A percentile compares a stretch with the other conserved stretches of the same genome.
Conservation (phyloP, 1,140 invertebrate species). For the Lasaia peninsularis region DNA sequence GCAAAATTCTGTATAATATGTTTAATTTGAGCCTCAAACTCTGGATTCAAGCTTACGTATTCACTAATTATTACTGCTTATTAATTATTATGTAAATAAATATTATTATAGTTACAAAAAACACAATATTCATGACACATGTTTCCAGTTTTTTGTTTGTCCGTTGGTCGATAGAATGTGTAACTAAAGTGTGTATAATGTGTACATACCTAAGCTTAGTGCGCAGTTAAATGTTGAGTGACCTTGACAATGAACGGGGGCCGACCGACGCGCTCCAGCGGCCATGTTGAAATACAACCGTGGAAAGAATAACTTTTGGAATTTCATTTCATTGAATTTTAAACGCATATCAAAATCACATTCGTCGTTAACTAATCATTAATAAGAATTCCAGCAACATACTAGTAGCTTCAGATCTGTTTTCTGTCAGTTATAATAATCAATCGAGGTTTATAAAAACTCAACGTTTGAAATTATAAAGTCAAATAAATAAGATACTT, state of each 20-base stretch:
- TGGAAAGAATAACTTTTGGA: conserved; percentile 60
- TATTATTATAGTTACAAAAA: neutral
- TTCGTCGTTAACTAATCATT: too few relatives aligned
- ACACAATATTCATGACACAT: neutral
- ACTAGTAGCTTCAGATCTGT: too few relatives aligned
- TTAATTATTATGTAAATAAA: too few relatives aligned
- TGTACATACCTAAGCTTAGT: conserved; percentile 37
- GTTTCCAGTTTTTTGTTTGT: conserved; percentile 4
- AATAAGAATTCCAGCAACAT: too few relatives aligned
- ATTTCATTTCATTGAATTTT: conserved; percentile 42
- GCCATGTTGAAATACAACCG: conserved; percentile 61
- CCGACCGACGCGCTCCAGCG: conserved; percentile 66
- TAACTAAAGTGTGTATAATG: conserved; percentile 24
- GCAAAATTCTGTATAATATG: too few relatives aligned
- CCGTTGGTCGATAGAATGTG: conserved; percentile 4
- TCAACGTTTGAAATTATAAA: too few relatives aligned
- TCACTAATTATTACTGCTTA: too few relatives aligned
- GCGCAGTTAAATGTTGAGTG: conserved; percentile 70
- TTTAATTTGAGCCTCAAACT: too few relatives aligned
- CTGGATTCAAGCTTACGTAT: too few relatives aligned
- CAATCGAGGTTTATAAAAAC: too few relatives aligned
- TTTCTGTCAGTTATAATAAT: too few relatives aligned
- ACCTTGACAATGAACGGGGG: conserved; percentile 70
- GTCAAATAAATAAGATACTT: too few relatives aligned
- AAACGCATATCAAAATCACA: conserved; percentile 42